phyloP scores from a whole-genome alignment of 1,140 invertebrate species.

The Drosophila ironensis region DNA sequence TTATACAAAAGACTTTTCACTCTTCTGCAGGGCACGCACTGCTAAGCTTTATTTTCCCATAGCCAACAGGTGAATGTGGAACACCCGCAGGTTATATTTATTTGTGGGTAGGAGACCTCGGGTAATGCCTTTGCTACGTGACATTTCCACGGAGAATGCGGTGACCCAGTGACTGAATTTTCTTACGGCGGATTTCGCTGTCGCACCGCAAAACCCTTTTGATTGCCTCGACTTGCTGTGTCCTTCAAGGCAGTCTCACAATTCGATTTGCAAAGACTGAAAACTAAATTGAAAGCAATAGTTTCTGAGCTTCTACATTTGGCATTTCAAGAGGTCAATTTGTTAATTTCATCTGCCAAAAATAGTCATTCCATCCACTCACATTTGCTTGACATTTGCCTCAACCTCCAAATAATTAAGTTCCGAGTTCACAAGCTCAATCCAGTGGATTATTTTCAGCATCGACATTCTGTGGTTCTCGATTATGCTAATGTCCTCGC shows the following conservation, averaged over 20 bases:
- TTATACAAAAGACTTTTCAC: constrained; percentile 8
- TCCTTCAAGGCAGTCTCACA: neutral
- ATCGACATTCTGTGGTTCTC: neutral
- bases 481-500: constrained; percentile 29
- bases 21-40: constrained; percentile 24
- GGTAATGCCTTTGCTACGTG: constrained; percentile 22
- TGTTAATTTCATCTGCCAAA: no score
- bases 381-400: neutral
- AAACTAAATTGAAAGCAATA: neutral
- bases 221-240: neutral
- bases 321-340: no score
- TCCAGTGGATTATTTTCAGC: constrained; percentile 10
- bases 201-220: neutral
- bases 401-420: neutral
- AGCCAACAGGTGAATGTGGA: neutral
- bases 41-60: constrained; percentile 4
- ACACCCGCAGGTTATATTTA: neutral
- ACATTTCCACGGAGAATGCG: neutral
- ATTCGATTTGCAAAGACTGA: neutral
- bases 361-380: no score
- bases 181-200: neutral
- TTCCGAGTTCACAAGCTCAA: neutral
- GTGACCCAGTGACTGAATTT: constrained; percentile 33
- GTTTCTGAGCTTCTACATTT: no score
- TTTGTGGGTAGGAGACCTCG: neutral